Percentiles rank a stretch among this genome's conserved stretches.
Evolutionary conservation across 2,113 vertebrate species (phyloP).

Genomic region (Trematomus loennbergii): DNA sequence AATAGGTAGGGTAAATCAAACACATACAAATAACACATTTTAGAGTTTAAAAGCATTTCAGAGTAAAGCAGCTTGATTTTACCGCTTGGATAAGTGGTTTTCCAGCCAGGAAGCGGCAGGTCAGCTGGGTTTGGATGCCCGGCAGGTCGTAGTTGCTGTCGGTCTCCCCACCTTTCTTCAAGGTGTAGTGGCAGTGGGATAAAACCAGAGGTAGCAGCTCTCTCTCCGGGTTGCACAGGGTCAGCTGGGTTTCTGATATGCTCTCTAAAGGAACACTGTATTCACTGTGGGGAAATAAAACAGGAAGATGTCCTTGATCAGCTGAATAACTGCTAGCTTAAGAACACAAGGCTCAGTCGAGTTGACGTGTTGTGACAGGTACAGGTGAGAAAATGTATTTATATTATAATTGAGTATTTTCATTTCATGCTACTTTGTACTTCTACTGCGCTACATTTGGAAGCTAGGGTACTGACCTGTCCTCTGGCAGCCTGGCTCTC

Average conservation of each 20-base stretch:
- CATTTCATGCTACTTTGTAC: not conserved
- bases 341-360: no score
- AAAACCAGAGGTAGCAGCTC: conserved; percentile 83
- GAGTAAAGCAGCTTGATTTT: conserved; percentile 3
- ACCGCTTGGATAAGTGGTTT: conserved; percentile 81
- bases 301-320: not conserved
- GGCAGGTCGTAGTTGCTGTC: conserved; percentile 70
- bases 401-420: not conserved
- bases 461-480: conserved; percentile 65
- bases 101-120: conserved; percentile 75
- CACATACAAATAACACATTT: no score
- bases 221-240: conserved; percentile 80
- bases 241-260: conserved; percentile 79
- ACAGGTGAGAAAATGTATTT: no score
- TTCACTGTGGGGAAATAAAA: conserved; percentile 60
- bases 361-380: no score
- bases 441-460: no score
- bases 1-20: no score
- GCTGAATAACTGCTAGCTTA: not conserved
- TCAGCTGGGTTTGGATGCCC: conserved; percentile 75
- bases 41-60: no score
- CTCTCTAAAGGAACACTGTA: conserved; percentile 71
- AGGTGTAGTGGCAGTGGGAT: conserved; percentile 81
- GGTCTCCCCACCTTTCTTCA: conserved; percentile 78
- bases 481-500: conserved; percentile 53